Evolutionary conservation across 2,797 vertebrate species (phyloP).

Genomic region (Astyanax mexicanus): DNA sequence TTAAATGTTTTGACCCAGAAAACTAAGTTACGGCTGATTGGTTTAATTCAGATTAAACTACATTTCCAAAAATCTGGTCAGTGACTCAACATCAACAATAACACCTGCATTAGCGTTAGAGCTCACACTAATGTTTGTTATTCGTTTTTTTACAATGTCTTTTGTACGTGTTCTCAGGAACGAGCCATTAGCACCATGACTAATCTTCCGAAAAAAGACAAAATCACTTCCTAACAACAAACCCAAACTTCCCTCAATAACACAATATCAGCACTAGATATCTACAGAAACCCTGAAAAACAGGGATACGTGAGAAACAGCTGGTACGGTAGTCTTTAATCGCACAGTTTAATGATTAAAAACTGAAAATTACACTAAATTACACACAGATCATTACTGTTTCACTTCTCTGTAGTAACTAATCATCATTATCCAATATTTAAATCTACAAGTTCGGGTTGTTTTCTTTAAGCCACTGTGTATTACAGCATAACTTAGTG

Average conservation of each 20-base stretch:
- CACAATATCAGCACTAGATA: too few relatives aligned
- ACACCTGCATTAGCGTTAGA: not conserved
- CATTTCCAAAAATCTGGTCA: too few relatives aligned
- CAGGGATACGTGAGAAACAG: not conserved
- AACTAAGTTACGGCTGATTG: too few relatives aligned
- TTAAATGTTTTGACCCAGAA: too few relatives aligned
- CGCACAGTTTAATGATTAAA: not conserved
- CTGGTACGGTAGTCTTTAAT: not conserved
- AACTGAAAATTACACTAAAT: not conserved
- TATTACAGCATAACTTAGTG: too few relatives aligned
- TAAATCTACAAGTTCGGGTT: too few relatives aligned
- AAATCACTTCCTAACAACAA: slow-evolving; percentile 36
- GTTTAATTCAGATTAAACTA: too few relatives aligned
- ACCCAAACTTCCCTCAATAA: too few relatives aligned
- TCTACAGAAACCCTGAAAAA: not conserved
- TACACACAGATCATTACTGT: not conserved
- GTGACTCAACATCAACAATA: not conserved
- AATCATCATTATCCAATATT: not conserved
- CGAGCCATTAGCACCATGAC: slow-evolving; percentile 17
- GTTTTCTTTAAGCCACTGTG: too few relatives aligned
- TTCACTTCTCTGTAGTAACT: not conserved
- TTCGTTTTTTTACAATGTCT: not conserved
- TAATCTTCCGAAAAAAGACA: too few relatives aligned
- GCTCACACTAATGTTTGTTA: too few relatives aligned
- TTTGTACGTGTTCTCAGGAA: slow-evolving; percentile 9